A percentile compares a stretch with the other conserved stretches of the same genome.
Conservation (phyloP, 2,888 invertebrate genomes). For the Diarsia rubi region DNA sequence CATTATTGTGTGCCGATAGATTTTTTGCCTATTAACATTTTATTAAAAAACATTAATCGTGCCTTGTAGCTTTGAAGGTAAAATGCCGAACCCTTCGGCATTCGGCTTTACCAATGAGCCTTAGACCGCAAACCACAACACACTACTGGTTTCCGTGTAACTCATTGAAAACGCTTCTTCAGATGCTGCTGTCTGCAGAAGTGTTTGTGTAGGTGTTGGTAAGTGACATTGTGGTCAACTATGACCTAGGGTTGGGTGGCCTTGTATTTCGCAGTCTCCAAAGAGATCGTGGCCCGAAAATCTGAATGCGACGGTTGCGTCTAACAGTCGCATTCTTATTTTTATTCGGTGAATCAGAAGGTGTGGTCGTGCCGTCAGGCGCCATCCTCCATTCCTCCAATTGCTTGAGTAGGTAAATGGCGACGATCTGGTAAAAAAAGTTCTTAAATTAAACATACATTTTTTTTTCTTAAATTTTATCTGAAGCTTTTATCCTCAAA, state of each 20-base stretch:
- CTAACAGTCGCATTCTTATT: not conserved
- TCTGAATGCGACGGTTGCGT: not conserved
- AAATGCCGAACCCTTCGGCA: not conserved
- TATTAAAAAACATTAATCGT: not conserved
- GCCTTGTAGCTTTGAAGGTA: not conserved
- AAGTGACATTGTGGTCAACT: not conserved
- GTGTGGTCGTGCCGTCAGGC: not conserved
- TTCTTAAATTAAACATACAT: not conserved
- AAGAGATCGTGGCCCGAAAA: no score
- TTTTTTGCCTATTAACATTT: constrained; percentile 2
- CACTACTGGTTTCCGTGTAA: not conserved
- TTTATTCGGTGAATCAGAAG: not conserved
- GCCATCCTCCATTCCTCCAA: not conserved
- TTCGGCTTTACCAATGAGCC: no score
- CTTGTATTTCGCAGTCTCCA: not conserved
- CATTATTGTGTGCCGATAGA: not conserved
- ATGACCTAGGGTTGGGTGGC: not conserved
- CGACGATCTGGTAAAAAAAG: not conserved
- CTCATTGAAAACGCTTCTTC: not conserved
- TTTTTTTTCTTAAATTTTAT: no score
- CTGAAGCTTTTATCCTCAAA: no score
- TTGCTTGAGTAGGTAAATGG: not conserved
- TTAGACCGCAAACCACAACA: not conserved
- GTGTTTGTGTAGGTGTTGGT: not conserved
- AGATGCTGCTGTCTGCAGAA: not conserved